Evolutionary conservation across 2,113 vertebrate genomes (phyloP).

Genomic region (Thermophis baileyi): DNA sequence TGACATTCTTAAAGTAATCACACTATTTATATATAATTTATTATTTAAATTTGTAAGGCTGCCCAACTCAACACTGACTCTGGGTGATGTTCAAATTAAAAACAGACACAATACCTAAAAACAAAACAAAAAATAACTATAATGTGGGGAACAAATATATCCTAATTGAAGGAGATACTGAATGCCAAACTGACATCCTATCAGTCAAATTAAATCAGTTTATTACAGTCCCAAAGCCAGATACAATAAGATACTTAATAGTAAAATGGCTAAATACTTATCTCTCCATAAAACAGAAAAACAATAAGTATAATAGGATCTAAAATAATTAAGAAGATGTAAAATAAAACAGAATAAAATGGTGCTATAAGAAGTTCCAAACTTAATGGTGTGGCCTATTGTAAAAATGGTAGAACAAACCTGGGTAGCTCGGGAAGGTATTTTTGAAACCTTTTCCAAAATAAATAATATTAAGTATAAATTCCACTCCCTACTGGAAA

Average conservation of each 20-base stretch:
- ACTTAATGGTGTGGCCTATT: not conserved
- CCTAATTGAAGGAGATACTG: not conserved
- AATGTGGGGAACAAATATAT: not conserved
- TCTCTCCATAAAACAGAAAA: not conserved
- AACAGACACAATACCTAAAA: not conserved
- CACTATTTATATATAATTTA: not conserved
- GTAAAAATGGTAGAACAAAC: not conserved
- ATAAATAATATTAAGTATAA: not conserved
- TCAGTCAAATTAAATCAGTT: not conserved
- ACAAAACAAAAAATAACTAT: not conserved
- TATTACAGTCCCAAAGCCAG: not conserved
- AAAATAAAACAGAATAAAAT: not conserved
- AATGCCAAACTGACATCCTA: not conserved
- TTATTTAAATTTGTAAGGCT: not conserved
- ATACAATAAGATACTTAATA: not conserved
- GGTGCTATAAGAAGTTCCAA: not conserved
- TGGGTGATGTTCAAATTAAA: not conserved
- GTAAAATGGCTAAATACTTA: not conserved
- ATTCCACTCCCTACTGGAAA: not conserved
- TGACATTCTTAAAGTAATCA: not conserved
- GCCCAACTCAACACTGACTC: not conserved
- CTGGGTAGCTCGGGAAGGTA: not conserved
- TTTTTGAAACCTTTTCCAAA: not conserved
- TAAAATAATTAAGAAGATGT: not conserved
- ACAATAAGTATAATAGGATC: not conserved